Evolutionary conservation across 1,140 invertebrate genomes (phyloP), one percentile per base, ranked within the genome.

Genomic region (Augochlora pura): DNA sequence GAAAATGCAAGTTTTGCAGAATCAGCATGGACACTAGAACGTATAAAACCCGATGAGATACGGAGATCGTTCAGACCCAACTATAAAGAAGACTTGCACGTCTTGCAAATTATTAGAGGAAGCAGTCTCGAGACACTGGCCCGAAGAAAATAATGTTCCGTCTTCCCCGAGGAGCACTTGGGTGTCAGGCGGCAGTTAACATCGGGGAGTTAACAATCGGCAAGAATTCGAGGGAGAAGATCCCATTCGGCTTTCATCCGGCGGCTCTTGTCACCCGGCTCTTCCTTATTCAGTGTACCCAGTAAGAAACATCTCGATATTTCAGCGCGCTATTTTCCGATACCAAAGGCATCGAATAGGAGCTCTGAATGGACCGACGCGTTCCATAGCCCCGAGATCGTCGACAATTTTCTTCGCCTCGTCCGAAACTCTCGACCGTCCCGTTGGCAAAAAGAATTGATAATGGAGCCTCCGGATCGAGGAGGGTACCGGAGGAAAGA

Each of bases 401-500:
- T 59, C 52, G 52, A 27, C 42, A 38, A 63, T 23, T 23, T 38
- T 73, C 32, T 84, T 69, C 38, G n/a, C 42, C 57, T 49, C 38
- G 0, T 67, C 16, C 62, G 49, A 80, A 76, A 72, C 65, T 68
- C 57, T 60, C 25, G 23, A 42, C 32, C 18, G n/a, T 77, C 39
- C 21, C 0, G 8, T 23, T 12, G 38, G 63, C 14, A 69, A 69
- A 68, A 73, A 52, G 65, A 69, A 73, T 69, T 60, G 62, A 65
- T 74, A 74, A 74, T 74, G 60, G 42, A 23, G 60, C 27, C 9
- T 52, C 38, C 21, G 59, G 54, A 46, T 59, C 68, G n/a, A 42
- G 49, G 27, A 23, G 46, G 42, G 70, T 73, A 63, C 49, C 49
- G 65, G 64, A 73, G 39, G 65, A 60, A 73, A 68, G 32, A 68